These are phyloP conservation scores for Leptocoma aspasia DNA, from an alignment of 2,113 vertebrate species.

Conservation along the genomic window DNA sequence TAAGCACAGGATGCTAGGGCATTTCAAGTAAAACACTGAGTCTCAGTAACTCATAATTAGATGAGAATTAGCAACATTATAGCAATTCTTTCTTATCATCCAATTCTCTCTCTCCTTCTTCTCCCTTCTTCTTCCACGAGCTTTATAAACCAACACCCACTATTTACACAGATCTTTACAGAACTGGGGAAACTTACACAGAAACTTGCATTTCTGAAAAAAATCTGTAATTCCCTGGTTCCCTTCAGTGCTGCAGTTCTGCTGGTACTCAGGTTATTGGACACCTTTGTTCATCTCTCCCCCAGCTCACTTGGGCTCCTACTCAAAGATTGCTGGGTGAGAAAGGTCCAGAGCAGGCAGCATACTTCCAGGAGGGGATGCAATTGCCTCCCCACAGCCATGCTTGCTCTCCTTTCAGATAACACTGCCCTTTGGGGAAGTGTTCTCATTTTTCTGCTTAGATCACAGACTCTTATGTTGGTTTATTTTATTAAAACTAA, in stretches of 20 bases:
- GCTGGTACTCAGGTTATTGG: not conserved
- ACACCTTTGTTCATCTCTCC: not conserved
- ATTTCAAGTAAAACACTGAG: not conserved
- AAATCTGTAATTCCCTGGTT: not conserved
- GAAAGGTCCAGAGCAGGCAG: not conserved
- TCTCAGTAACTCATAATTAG: not conserved
- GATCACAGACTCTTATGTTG: not conserved
- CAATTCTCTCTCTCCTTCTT: not conserved
- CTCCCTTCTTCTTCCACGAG: not conserved
- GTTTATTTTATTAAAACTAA: not conserved
- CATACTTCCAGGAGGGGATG: not conserved
- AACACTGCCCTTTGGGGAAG: not conserved
- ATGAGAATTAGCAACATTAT: not conserved
- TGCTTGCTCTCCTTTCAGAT: not conserved
- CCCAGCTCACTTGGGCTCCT: not conserved
- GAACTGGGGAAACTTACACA: not conserved
- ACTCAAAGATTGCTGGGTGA: rapidly evolving
- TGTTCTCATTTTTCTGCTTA: not conserved
- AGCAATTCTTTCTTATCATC: not conserved
- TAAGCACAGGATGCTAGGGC: not conserved
- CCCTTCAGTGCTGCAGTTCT: not conserved
- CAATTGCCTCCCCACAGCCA: not conserved
- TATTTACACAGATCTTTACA: not conserved
- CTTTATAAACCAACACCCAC: not conserved
- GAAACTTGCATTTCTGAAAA: not conserved